Evolutionary conservation across 2,888 invertebrate genomes (phyloP), one percentile per base, ranked within the genome.

Genomic region (Acanthosepion esculentum): DNA sequence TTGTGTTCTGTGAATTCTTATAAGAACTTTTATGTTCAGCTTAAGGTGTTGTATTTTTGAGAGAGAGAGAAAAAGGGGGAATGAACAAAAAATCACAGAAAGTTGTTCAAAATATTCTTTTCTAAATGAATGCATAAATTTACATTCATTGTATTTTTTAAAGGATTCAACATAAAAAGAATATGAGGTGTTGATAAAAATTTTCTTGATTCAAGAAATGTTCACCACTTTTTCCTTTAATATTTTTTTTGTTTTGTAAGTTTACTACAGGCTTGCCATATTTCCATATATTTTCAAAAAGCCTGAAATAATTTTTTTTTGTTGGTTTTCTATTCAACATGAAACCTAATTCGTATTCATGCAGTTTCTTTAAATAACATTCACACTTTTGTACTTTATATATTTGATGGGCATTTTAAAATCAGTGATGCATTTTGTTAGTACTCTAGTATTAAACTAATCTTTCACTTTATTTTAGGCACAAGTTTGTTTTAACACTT

Each of bases 1-100:
- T 78, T 78, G 78, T 78, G 78, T 78, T 78, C 78, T 78, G 78
- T 78, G 78, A 78, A 78, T 78, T 78, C 78, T 78, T 78, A n/a
- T 33, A 12, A 41, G 41, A 78, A 33, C n/a, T 78, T 78, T 78
- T 78, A 78, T 78, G 78, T 78, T 78, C n/a, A n/a, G 78, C 78
- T 78, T 78, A 78, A 78, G 78, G 78, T 78, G 78, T 78, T 78
- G n/a, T 78, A 78, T 78, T 78, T 78, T 78, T 78, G 78, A 78
- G 78, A 78, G 78, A 78, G 33, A n/a, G 78, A 78, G 33, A n/a
- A n/a, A 78, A 78, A 33, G n/a, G n/a, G 78, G n/a, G n/a, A n/a
- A n/a, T 15, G 33, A 64, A 41, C 41, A 78, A 78, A 78, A 78
- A n/a, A 15, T 78, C 33, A 59, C 59, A 59, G 59, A 59, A 59